Conservation (phyloP, 2,888 invertebrate genomes). For the Theristus sp. region DNA sequence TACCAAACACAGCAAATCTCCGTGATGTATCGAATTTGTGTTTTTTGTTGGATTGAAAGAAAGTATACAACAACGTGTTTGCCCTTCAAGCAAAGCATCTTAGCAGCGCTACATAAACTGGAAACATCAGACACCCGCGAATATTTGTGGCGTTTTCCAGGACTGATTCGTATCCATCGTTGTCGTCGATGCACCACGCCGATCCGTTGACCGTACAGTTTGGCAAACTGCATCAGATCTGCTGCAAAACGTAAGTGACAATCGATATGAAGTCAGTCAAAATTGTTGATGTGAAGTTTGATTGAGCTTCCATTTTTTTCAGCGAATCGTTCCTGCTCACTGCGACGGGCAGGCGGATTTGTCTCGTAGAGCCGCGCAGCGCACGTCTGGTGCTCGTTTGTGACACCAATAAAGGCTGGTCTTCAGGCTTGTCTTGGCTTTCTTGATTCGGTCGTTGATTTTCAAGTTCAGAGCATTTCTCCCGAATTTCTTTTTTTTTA, state of each 20-base stretch:
- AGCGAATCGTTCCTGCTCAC: constrained; percentile 8
- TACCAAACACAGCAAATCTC: too few species aligned
- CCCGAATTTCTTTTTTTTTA: neutral
- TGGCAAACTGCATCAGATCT: neutral
- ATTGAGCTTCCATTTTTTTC: too few species aligned
- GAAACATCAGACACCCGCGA: too few species aligned
- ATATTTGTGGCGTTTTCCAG: too few species aligned
- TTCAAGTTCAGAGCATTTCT: neutral
- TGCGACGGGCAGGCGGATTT: constrained; percentile 7
- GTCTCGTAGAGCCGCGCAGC: constrained; percentile 10
- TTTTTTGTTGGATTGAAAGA: too few species aligned
- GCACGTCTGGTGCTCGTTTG: constrained; percentile 10
- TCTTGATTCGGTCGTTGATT: neutral
- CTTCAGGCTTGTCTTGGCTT: too few species aligned
- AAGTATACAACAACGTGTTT: neutral
- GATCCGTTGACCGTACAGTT: too few species aligned
- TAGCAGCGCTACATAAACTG: neutral
- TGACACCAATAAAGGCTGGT: constrained; percentile 8
- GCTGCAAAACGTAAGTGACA: too few species aligned
- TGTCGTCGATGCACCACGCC: too few species aligned
- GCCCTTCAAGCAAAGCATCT: neutral
- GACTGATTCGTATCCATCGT: too few species aligned
- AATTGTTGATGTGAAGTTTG: too few species aligned
- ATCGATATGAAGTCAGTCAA: too few species aligned
- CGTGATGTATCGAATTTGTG: neutral